Evolutionary conservation across 2,797 vertebrate species (phyloP).

Genomic region (Antrozous pallidus): DNA sequence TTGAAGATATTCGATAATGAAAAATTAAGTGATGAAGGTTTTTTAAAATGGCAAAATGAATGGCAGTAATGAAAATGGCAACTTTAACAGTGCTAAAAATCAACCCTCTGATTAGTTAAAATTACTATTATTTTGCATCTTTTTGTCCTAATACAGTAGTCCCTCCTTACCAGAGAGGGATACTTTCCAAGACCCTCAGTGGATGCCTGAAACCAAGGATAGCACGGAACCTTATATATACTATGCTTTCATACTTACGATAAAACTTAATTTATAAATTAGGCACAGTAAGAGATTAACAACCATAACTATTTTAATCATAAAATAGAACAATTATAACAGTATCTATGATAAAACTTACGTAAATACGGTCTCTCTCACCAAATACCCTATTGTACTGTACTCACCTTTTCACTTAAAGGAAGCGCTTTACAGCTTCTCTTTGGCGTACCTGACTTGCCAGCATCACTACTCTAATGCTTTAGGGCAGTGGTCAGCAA

Average conservation of each 20-base stretch:
- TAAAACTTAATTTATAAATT: neutral
- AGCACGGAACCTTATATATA: neutral
- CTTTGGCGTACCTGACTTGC: neutral
- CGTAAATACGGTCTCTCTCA: neutral
- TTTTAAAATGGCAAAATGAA: slow-evolving; percentile 38
- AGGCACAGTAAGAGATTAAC: neutral
- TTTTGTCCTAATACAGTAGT: neutral
- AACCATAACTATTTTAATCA: neutral
- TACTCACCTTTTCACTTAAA: neutral
- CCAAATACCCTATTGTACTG: neutral
- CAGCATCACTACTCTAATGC: neutral
- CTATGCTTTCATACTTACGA: neutral
- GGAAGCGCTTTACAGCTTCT: neutral
- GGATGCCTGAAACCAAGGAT: neutral
- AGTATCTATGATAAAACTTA: neutral
- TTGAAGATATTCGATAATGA: neutral
- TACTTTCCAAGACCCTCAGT: neutral
- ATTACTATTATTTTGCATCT: slow-evolving; percentile 10
- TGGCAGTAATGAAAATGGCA: slow-evolving; percentile 37
- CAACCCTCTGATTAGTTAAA: slow-evolving; percentile 25
- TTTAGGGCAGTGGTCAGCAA: no score
- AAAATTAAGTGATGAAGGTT: slow-evolving; percentile 45
- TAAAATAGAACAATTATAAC: neutral
- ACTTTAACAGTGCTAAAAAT: neutral
- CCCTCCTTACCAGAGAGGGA: neutral